Evolutionary conservation across 2,888 invertebrate species (phyloP), one percentile per base, ranked within the genome.

Genomic region (Aquatica leii): DNA sequence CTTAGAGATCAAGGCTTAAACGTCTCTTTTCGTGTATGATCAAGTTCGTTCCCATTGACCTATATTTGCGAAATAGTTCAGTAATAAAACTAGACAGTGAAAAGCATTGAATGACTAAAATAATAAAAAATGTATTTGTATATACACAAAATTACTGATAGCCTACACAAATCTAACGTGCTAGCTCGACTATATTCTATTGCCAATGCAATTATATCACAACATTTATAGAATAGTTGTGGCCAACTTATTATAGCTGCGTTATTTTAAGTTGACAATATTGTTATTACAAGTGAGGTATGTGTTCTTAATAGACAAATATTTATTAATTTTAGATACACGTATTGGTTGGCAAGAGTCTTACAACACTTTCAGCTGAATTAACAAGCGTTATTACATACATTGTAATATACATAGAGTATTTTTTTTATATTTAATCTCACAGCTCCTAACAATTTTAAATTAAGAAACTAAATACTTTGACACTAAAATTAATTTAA

Each of bases 241-340:
- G 20, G 18, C 48, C 40, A 31, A n/a, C 53, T 62, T 51, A 50
- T 61, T 61, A 56, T 56, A 56, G 24, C 56, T 40, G 37, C 43
- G 52, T 62, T 57, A 62, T 57, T 51, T 56, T 41, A 62, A 62
- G 46, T 62, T 62, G 62, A 62, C 62, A 62, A 62, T 56, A 43
- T 43, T 52, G 41, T 56, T 62, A 34, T 57, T 62, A 41, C 51
- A 43, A 43, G 20, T 48, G 41, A 18, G 62, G 62, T 50, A 62
- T 62, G 62, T 56, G 50, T 50, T 55, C 62, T 51, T 51, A 56
- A 53, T 53, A 59, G 41, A 43, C 17, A 43, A 55, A 62, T 35
- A 50, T 35, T 52, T 54, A 61, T 56, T 57, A 51, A 59, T 46
- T 59, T 46, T 59, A 53, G 53, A 46, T 46, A 35, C 51, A 41